phyloP scores from a whole-genome alignment of 2,113 vertebrate genomes.

The Beaufortia kweichowensis region DNA sequence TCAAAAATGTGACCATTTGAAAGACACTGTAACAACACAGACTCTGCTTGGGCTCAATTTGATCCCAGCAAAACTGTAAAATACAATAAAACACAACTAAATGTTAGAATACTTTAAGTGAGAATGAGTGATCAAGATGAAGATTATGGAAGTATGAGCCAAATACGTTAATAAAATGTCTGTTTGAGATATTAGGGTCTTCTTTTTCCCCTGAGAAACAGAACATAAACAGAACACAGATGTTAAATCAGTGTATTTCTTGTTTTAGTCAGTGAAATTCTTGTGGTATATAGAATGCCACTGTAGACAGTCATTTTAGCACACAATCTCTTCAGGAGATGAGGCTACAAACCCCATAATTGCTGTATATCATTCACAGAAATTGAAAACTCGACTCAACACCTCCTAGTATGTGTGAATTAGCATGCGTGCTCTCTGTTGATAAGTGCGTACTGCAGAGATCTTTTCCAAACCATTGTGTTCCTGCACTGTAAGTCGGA shows the following conservation, averaged over 20 bases:
- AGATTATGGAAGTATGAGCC: too few species aligned
- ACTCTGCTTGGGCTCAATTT: too few species aligned
- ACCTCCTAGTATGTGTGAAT: slow-evolving; percentile 42
- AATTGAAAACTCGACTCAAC: slow-evolving; percentile 21
- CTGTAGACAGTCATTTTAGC: slow-evolving; percentile 4
- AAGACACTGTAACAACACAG: too few species aligned
- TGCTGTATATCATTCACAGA: slow-evolving; percentile 18
- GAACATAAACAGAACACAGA: too few species aligned
- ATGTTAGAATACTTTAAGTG: too few species aligned
- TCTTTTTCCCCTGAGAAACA: too few species aligned
- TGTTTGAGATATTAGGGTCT: not conserved
- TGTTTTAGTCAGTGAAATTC: not conserved
- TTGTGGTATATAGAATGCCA: not conserved
- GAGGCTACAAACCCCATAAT: slow-evolving; percentile 28
- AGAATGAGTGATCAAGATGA: too few species aligned
- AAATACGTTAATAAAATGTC: not conserved
- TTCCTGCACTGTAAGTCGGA: too few species aligned
- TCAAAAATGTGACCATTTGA: too few species aligned
- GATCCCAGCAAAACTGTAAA: too few species aligned
- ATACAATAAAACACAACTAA: too few species aligned
- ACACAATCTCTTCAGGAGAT: slow-evolving; percentile 3
- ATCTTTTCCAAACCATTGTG: not conserved
- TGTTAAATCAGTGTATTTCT: not conserved
- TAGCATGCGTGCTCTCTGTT: slow-evolving; percentile 19
- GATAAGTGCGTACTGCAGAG: not conserved